Evolutionary conservation across 2,888 invertebrate species (phyloP), one percentile per base, ranked within the genome.

Genomic region (Podabrus alpinus): DNA sequence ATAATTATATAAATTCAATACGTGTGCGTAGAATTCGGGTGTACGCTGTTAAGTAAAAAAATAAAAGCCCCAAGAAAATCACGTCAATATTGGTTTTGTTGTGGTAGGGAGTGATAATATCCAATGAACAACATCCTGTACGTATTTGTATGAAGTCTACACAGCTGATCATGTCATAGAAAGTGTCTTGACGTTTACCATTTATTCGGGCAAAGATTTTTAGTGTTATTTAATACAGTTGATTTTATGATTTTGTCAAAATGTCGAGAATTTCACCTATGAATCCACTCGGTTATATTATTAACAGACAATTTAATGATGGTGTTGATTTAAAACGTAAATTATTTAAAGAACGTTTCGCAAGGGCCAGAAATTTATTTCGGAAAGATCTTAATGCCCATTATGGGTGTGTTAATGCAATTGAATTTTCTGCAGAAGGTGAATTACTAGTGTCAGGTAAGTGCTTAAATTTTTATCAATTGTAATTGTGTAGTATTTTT

Each of bases 321-420:
- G 86, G 89, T 81, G 84, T 89, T 75, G 86, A 90, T 85, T 88
- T 92, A 78, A 91, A 90, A 85, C 89, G 91, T 74, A 89, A 89
- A 77, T 88, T 93, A 79, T 91, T 92, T 74, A 87, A 86, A 79
- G 88, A 89, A 77, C 91, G 94, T 77, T 88, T 94, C 77, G 88
- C 89, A 73, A 89, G 89, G 75, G 94, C 94, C 9, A 92, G 91
- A 85, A 94, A 93, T 88, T 90, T 97, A 61, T 96, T 92, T 87
- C 92, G 93, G 82, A 94, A 94, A 83, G 95, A 97, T 88, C 90
- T 97, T 73, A 90, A 93, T 80, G 94, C 95, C 80, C 97, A 97
- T 90, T 97, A 93, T 90, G 97, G 97, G 84, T 98, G 97, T 91
- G 96, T 98, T 74, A 98, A 98, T 90, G 97, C 97, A 78, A 94